These are phyloP conservation scores for Astatotilapia flaviijosephi DNA, from an alignment of 2,113 vertebrate genomes.

Conservation along the genomic window DNA sequence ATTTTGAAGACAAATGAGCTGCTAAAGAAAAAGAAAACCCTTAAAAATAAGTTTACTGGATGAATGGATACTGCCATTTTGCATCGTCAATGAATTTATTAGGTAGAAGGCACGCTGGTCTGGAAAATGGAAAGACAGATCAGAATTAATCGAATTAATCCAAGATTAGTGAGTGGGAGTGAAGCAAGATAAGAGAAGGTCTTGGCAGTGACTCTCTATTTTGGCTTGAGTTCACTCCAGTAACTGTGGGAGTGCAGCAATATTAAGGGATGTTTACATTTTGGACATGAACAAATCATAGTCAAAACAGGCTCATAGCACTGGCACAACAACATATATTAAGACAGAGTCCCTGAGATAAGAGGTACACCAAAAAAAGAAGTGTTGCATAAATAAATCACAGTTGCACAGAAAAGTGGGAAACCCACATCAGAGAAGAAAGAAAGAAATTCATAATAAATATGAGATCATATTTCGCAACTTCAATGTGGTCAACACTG, in stretches of 20 bases:
- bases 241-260: slow-evolving; percentile 20
- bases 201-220: slow-evolving; percentile 19
- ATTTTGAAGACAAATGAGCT: slow-evolving; percentile 1
- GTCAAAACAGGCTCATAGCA: neutral
- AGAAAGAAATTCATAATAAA: neutral
- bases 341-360: neutral
- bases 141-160: slow-evolving; percentile 3
- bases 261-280: slow-evolving; percentile 33
- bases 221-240: slow-evolving; percentile 14
- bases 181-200: neutral
- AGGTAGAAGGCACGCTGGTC: neutral
- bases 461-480: neutral
- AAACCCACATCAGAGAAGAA: slow-evolving; percentile 2
- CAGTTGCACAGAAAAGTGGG: neutral
- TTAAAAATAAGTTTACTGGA: neutral
- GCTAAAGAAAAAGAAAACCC: neutral
- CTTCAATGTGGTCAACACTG: neutral
- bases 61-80: neutral
- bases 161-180: neutral
- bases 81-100: neutral
- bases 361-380: neutral
- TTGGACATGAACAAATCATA: slow-evolving; percentile 39
- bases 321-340: slow-evolving; percentile 5
- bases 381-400: slow-evolving; percentile 7
- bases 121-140: neutral